Percentiles rank a stretch among this genome's conserved stretches.
These are phyloP conservation scores for Bombus cullumanus DNA, from an alignment of 1,140 invertebrate species.

Conservation along the genomic window DNA sequence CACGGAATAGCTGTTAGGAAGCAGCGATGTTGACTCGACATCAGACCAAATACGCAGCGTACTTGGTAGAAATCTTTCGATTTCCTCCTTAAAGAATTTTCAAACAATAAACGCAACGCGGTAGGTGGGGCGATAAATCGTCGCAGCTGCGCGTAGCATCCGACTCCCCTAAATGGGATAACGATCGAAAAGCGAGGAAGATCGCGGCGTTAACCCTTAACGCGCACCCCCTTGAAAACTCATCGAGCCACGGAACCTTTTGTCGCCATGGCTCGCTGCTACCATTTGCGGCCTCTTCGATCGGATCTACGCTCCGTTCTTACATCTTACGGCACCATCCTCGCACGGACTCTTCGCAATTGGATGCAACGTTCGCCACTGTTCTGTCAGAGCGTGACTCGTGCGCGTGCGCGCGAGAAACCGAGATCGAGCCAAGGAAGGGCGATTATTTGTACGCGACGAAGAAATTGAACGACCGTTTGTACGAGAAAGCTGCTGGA, in stretches of 20 bases:
- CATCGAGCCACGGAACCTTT: constrained; percentile 55
- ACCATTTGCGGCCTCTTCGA: constrained; percentile 63
- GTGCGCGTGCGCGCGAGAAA: constrained; percentile 16
- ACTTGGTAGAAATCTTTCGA: not conserved
- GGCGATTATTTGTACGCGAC: constrained; percentile 36
- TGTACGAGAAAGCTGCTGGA: constrained; percentile 15
- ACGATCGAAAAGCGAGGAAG: constrained; percentile 60
- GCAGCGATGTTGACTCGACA: not conserved
- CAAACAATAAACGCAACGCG: not conserved
- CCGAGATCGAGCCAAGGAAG: constrained; percentile 27
- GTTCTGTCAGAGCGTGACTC: constrained; percentile 60
- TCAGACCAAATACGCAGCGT: not conserved
- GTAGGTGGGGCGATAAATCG: constrained; percentile 30
- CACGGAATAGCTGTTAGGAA: not conserved
- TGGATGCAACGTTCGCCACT: constrained; percentile 60
- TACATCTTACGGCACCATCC: constrained; percentile 45
- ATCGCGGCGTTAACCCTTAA: constrained; percentile 52
- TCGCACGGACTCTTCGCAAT: constrained; percentile 20
- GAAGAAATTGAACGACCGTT: constrained; percentile 19
- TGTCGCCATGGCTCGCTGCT: constrained; percentile 45
- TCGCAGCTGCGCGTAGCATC: constrained; percentile 55
- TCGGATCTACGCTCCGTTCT: constrained; percentile 60
- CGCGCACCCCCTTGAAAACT: constrained; percentile 56
- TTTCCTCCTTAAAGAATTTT: not conserved
- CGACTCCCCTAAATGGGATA: constrained; percentile 66